Evolutionary conservation across 2,113 vertebrate genomes (phyloP).

Genomic region (Mormoops blainvillei): DNA sequence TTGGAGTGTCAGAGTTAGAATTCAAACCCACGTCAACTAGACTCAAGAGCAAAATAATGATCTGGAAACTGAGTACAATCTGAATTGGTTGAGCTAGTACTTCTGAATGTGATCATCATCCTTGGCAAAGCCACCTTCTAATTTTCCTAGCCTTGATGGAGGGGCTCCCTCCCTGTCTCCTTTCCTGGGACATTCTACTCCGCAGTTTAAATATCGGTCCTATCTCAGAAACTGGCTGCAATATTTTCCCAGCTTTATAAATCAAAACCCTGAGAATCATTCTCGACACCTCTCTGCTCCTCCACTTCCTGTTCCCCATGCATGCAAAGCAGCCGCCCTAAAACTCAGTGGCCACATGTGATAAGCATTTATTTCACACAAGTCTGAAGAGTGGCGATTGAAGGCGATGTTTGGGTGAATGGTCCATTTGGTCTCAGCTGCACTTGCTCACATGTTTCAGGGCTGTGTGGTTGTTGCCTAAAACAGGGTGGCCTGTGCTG

Average conservation of each 20-base stretch:
- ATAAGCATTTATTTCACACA: background rate
- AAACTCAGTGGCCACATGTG: background rate
- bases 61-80: background rate
- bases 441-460: background rate
- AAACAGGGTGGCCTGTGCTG: background rate
- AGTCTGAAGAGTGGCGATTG: rapidly evolving
- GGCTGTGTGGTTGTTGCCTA: background rate
- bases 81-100: background rate
- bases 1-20: background rate
- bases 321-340: background rate
- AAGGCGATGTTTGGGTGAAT: background rate
- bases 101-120: background rate
- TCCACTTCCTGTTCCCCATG: background rate
- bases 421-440: background rate
- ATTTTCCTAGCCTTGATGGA: background rate
- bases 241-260: background rate
- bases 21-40: background rate
- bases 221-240: background rate
- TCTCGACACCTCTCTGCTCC: background rate
- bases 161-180: background rate
- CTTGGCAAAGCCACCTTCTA: background rate
- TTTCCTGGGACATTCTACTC: background rate
- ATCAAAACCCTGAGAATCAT: background rate
- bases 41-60: background rate
- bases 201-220: background rate